phyloP scores from a whole-genome alignment of 2,113 vertebrate species.

The Pristiophorus japonicus region DNA sequence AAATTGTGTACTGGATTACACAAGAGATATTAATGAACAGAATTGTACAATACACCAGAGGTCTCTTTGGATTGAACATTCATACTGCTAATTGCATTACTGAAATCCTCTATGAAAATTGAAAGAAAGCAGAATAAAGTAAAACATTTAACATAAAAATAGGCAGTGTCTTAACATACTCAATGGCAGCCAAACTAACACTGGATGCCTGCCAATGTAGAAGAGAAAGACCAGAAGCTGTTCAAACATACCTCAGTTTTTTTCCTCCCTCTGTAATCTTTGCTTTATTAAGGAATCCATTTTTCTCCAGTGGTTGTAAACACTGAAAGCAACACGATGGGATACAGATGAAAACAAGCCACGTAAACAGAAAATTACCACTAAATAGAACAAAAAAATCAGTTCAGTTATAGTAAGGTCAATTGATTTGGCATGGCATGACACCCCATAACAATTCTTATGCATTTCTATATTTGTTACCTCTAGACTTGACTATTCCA shows the following conservation, averaged over 20 bases:
- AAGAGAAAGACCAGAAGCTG: background rate
- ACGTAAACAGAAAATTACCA: background rate
- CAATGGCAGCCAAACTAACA: background rate
- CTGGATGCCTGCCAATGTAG: background rate
- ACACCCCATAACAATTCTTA: background rate
- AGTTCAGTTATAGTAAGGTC: background rate
- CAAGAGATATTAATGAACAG: background rate
- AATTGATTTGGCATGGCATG: background rate
- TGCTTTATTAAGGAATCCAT: constrained; percentile 80
- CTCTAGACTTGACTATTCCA: no score
- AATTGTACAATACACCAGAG: background rate
- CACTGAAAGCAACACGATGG: background rate
- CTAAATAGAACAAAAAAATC: background rate
- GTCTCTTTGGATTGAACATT: background rate
- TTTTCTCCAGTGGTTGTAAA: constrained; percentile 57
- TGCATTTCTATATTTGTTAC: background rate
- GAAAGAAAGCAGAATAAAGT: background rate
- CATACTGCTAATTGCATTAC: background rate
- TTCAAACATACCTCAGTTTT: constrained; percentile 69
- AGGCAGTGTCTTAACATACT: background rate
- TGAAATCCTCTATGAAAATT: background rate
- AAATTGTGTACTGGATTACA: background rate
- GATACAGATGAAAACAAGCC: background rate
- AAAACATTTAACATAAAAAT: background rate
- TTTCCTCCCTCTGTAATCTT: constrained; percentile 85